A percentile compares a stretch with the other conserved stretches of the same genome.
phyloP scores from a whole-genome alignment of 1,140 invertebrate genomes.

The Geopemphigus sp. region DNA sequence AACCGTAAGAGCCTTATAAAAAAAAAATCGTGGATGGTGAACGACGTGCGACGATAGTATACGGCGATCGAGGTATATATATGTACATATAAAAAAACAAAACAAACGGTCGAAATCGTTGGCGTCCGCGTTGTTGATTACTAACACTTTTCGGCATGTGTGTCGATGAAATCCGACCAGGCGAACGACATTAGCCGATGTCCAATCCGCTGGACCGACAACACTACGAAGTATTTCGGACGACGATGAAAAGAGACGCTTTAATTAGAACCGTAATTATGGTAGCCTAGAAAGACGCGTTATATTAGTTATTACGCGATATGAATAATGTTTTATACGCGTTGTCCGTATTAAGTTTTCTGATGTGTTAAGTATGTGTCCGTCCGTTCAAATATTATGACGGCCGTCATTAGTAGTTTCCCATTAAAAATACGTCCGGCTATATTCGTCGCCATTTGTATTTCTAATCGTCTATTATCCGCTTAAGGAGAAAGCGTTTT shows the following conservation, averaged over 20 bases:
- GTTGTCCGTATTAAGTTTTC: conserved; percentile 10
- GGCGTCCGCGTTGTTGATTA: too few species aligned
- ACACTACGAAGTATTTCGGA: conserved; percentile 7
- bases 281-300: background rate
- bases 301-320: background rate
- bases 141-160: too few species aligned
- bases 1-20: too few species aligned
- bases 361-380: conserved; percentile 15
- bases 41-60: background rate
- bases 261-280: conserved; percentile 42
- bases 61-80: background rate
- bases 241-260: conserved; percentile 21
- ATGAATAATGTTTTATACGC: conserved; percentile 21
- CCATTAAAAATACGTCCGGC: conserved; percentile 8
- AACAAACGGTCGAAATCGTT: too few species aligned
- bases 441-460: conserved; percentile 6
- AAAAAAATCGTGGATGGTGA: background rate
- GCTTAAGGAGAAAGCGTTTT: background rate
- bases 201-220: background rate
- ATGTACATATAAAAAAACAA: too few species aligned
- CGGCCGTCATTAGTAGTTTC: conserved; percentile 37
- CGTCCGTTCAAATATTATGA: background rate
- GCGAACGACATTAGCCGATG: conserved; percentile 1
- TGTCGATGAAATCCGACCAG: background rate
- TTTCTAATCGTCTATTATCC: conserved; percentile 13